Conservation (phyloP, 2,113 vertebrate genomes). For the Eonycteris spelaea region DNA sequence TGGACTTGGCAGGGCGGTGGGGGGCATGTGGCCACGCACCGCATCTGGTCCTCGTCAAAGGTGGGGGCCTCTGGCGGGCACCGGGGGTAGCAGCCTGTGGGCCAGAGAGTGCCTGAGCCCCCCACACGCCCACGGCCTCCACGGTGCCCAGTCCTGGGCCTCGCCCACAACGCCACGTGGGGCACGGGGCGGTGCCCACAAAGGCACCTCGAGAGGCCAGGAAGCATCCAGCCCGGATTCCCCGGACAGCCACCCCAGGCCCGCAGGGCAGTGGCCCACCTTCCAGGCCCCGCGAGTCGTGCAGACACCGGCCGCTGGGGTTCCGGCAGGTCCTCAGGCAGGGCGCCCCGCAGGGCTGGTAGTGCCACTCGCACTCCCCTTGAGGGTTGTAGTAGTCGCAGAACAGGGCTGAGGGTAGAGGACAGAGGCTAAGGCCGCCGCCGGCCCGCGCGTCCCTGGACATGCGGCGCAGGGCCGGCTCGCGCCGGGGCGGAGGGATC, state of each 20-base stretch:
- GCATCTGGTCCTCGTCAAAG: slow-evolving; percentile 93
- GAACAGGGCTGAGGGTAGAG: slow-evolving; percentile 87
- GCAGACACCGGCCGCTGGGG: slow-evolving; percentile 87
- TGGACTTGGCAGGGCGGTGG: slow-evolving; percentile 78
- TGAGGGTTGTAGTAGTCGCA: slow-evolving; percentile 94
- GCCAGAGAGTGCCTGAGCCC: background rate
- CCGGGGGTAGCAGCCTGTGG: slow-evolving; percentile 92
- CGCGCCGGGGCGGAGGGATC: too few relatives aligned
- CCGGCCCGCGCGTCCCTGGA: too few relatives aligned
- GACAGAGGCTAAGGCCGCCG: too few relatives aligned
- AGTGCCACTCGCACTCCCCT: slow-evolving; percentile 94
- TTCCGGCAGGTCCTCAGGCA: slow-evolving; percentile 94
- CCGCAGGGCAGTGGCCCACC: slow-evolving; percentile 79
- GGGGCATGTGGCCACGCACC: slow-evolving; percentile 86
- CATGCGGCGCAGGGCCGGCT: too few relatives aligned
- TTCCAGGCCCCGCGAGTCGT: slow-evolving; percentile 87
- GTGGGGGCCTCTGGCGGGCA: slow-evolving; percentile 87
- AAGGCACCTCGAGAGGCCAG: accelerated
- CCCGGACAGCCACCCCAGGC: background rate
- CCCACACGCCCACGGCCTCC: background rate
- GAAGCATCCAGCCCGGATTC: accelerated
- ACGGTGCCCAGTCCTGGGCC: background rate
- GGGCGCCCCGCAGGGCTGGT: slow-evolving; percentile 90
- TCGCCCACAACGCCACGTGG: accelerated
- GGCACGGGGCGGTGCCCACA: accelerated